phyloP scores from a whole-genome alignment of 2,797 vertebrate species.

The Lithobates pipiens region DNA sequence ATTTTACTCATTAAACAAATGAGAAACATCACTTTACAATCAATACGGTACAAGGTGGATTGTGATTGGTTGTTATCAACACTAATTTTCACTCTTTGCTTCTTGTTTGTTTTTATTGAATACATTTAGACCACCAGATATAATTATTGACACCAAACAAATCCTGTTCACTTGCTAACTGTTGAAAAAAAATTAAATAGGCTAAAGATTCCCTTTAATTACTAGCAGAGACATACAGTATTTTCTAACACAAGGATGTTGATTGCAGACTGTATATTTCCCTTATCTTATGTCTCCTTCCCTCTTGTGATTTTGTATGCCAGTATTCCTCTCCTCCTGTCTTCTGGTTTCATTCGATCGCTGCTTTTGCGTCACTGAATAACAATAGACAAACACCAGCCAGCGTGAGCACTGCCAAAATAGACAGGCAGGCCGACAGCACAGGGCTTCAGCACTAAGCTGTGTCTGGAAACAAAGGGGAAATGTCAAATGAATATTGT shows the following conservation, averaged over 20 bases:
- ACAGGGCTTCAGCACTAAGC: background rate
- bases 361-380: slow-evolving; percentile 47
- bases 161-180: no score
- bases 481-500: slow-evolving; percentile 6
- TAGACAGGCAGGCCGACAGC: slow-evolving; percentile 25
- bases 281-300: slow-evolving; percentile 7
- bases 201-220: no score
- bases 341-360: slow-evolving; percentile 36
- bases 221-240: no score
- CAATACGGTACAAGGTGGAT: no score
- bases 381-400: slow-evolving; percentile 55
- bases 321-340: background rate
- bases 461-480: slow-evolving; percentile 22
- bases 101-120: no score
- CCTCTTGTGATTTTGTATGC: slow-evolving; percentile 1
- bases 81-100: no score
- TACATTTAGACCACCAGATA: no score
- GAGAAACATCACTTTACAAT: no score
- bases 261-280: slow-evolving; percentile 29
- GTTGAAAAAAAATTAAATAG: no score
- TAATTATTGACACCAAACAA: no score
- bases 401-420: slow-evolving; percentile 32
- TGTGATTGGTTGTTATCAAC: no score
- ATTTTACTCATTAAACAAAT: no score
- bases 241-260: background rate